Evolutionary conservation across 2,797 vertebrate genomes (phyloP).

Genomic region (Pangasius djambal): DNA sequence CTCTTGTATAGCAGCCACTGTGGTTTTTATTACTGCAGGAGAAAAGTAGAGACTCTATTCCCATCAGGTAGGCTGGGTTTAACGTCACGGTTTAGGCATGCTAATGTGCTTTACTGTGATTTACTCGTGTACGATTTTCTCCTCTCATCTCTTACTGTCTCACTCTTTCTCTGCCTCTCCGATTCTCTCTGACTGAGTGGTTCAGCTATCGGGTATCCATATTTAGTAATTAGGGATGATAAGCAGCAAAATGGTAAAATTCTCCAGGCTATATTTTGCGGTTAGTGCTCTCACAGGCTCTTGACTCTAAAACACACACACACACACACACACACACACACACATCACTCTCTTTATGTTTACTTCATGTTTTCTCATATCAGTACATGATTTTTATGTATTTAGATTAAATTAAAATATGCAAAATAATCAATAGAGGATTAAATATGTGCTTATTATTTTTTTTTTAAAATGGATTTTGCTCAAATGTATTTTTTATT

Average conservation of each 20-base stretch:
- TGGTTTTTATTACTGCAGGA: not conserved
- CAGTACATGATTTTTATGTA: not conserved
- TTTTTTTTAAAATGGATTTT: not conserved
- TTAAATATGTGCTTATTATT: not conserved
- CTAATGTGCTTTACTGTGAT: not conserved
- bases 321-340: slow-evolving; percentile 13
- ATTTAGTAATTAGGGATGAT: slow-evolving; percentile 56
- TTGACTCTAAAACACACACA: slow-evolving; percentile 21
- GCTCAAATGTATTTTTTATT: no score
- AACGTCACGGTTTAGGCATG: not conserved
- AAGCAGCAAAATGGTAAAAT: slow-evolving; percentile 47
- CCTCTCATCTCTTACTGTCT: not conserved
- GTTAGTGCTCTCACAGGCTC: slow-evolving; percentile 38
- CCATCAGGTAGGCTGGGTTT: not conserved
- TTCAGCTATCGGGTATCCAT: slow-evolving; percentile 30
- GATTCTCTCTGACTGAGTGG: slow-evolving; percentile 32
- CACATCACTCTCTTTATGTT: not conserved
- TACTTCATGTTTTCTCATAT: not conserved
- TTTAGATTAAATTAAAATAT: not conserved
- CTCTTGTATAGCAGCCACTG: not conserved
- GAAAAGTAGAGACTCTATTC: not conserved
- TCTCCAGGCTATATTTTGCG: slow-evolving; percentile 52
- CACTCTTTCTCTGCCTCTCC: not conserved
- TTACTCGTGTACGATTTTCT: not conserved
- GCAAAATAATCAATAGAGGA: not conserved